A percentile compares a stretch with the other conserved stretches of the same genome.
Conservation (phyloP, 1,140 invertebrate genomes). For the Drosophila murphyi region DNA sequence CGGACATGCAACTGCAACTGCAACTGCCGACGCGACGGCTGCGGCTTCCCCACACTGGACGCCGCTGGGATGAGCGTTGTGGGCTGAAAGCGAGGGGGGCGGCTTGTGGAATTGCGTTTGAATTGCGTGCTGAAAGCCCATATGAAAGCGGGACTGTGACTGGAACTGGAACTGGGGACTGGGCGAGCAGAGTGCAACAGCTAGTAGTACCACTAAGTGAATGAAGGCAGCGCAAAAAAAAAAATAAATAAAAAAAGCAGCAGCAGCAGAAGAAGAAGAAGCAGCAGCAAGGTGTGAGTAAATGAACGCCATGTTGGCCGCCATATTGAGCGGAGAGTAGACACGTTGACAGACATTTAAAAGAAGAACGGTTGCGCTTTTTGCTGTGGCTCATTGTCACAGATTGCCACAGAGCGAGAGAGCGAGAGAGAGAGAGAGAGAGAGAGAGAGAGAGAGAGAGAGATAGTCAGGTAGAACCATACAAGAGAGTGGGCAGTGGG, state of each 20-base stretch:
- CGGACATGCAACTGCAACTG: conserved; percentile 44
- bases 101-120: conserved; percentile 11
- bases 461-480: neutral
- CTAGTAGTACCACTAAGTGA: conserved; percentile 31
- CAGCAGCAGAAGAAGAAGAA: neutral
- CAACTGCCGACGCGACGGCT: conserved; percentile 50
- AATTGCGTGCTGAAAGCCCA: conserved; percentile 75
- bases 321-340: conserved; percentile 75
- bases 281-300: conserved; percentile 61
- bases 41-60: conserved; percentile 62
- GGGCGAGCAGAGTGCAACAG: conserved; percentile 36
- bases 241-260: too few relatives aligned
- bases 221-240: conserved; percentile 18
- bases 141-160: conserved; percentile 57
- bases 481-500: conserved; percentile 17
- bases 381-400: conserved; percentile 59
- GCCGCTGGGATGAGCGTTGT: conserved; percentile 23
- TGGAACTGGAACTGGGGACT: conserved; percentile 12
- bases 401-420: conserved; percentile 40
- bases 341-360: conserved; percentile 76
- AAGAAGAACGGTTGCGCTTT: conserved; percentile 67
- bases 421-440: neutral
- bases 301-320: conserved; percentile 81
- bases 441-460: neutral
- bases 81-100: neutral